Percentiles rank a stretch among this genome's conserved stretches.
These are phyloP conservation scores for Castor canadensis DNA, from an alignment of 2,113 vertebrate species.

Conservation along the genomic window DNA sequence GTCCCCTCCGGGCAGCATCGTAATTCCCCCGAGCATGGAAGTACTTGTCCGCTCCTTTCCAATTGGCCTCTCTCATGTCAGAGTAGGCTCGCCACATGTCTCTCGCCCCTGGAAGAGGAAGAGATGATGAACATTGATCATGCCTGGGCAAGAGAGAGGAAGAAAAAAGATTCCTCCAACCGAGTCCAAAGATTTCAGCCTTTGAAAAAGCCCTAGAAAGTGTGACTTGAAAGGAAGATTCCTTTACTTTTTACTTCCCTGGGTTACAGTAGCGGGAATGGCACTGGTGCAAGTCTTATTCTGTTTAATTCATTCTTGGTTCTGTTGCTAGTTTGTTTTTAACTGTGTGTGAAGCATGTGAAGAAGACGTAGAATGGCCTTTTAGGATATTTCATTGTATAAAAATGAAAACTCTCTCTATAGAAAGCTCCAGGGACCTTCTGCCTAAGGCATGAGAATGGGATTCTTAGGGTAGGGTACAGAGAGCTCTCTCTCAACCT, in stretches of 20 bases:
- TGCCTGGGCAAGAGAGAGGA: not conserved
- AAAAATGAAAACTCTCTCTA: not conserved
- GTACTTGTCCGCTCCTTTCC: slow-evolving; percentile 26
- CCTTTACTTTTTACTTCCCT: not conserved
- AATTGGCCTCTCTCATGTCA: not conserved
- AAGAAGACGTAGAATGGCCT: not conserved
- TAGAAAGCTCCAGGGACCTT: not conserved
- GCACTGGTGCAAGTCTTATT: not conserved
- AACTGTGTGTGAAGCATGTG: not conserved
- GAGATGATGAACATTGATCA: not conserved
- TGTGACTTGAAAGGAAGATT: not conserved
- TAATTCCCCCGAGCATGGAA: slow-evolving; percentile 54
- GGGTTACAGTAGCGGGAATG: not conserved
- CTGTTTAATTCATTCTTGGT: not conserved
- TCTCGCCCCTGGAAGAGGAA: not conserved
- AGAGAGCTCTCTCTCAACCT: not conserved
- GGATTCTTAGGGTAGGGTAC: not conserved
- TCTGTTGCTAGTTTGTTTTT: not conserved
- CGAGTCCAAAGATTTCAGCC: not conserved
- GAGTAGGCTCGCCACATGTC: slow-evolving; percentile 47
- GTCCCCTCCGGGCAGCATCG: slow-evolving; percentile 6
- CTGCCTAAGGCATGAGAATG: not conserved
- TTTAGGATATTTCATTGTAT: not conserved
- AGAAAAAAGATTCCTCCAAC: not conserved
- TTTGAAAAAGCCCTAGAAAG: not conserved